Conservation (phyloP, 2,113 vertebrate genomes). For the Sinocyclocheilus anshuiensis region DNA sequence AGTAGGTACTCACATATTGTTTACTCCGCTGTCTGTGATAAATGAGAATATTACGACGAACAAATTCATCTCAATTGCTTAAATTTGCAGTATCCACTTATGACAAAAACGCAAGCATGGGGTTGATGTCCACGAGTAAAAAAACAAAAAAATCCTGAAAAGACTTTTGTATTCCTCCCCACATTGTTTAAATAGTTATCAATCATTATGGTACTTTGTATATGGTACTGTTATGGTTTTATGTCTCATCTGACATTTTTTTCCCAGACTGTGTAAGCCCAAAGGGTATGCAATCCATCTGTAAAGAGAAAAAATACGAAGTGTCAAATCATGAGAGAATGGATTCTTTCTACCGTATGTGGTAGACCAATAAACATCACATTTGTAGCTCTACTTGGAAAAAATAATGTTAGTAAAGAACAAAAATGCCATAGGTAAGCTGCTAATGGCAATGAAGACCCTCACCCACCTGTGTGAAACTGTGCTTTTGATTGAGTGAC, state of each 20-base stretch:
- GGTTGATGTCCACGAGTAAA: constrained; percentile 42
- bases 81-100: constrained; percentile 11
- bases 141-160: constrained; percentile 25
- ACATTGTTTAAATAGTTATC: constrained; percentile 61
- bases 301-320: constrained; percentile 46
- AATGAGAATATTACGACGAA: constrained; percentile 26
- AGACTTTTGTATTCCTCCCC: constrained; percentile 55
- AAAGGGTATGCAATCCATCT: constrained; percentile 54
- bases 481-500: constrained; percentile 52
- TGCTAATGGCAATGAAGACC: constrained; percentile 37
- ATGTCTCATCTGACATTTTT: constrained; percentile 55
- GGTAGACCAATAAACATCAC: constrained; percentile 36
- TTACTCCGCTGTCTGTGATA: constrained; percentile 28
- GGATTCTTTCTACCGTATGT: constrained; percentile 29
- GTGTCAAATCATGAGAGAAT: constrained; percentile 52
- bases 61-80: constrained; percentile 15
- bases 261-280: constrained; percentile 46
- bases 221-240: constrained; percentile 64
- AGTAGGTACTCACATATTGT: constrained; percentile 27
- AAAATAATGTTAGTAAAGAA: constrained; percentile 23
- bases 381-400: constrained; percentile 44
- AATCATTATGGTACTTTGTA: constrained; percentile 60
- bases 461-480: constrained; percentile 52
- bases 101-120: constrained; percentile 55
- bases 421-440: constrained; percentile 24